Evolutionary conservation across 37 sponge, comb jelly and placozoan species (phyloP).

Genomic region (Cladorhizidae sp.): DNA sequence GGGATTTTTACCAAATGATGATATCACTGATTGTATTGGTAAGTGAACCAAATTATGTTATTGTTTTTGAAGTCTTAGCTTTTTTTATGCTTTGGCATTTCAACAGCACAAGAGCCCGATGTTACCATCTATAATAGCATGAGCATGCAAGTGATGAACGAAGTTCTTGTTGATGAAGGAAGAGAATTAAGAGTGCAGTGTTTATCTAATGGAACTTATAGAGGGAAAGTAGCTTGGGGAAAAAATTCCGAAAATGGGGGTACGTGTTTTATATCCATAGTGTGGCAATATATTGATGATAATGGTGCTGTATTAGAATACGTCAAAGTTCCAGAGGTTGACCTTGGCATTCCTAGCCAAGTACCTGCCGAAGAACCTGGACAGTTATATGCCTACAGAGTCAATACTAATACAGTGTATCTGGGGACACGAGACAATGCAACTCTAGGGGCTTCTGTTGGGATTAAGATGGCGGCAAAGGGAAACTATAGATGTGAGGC

Average conservation of each 20-base stretch:
- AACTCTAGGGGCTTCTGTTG: conserved; percentile 2
- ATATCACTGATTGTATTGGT: conserved; percentile 10
- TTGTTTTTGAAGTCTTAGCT: background rate
- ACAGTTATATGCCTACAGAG: conserved; percentile 35
- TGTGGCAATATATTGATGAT: background rate
- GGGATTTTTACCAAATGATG: conserved; percentile 23
- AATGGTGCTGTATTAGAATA: background rate
- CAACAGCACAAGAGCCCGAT: background rate
- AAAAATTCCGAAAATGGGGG: background rate
- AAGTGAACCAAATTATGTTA: background rate
- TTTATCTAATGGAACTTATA: background rate
- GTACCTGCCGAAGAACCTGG: conserved; percentile 12
- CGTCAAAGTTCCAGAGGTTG: background rate
- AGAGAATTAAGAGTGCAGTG: conserved; percentile 2
- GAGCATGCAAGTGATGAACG: background rate
- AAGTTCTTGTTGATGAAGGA: background rate
- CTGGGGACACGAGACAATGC: conserved; percentile 7
- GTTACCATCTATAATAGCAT: background rate
- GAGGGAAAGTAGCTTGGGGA: background rate
- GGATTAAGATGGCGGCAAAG: background rate
- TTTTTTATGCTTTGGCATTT: background rate
- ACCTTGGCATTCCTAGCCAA: background rate
- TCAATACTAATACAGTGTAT: background rate
- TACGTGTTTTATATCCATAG: background rate
- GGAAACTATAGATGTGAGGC: conserved; percentile 29